phyloP scores from a whole-genome alignment of 2,797 vertebrate genomes.

The Betta splendens region DNA sequence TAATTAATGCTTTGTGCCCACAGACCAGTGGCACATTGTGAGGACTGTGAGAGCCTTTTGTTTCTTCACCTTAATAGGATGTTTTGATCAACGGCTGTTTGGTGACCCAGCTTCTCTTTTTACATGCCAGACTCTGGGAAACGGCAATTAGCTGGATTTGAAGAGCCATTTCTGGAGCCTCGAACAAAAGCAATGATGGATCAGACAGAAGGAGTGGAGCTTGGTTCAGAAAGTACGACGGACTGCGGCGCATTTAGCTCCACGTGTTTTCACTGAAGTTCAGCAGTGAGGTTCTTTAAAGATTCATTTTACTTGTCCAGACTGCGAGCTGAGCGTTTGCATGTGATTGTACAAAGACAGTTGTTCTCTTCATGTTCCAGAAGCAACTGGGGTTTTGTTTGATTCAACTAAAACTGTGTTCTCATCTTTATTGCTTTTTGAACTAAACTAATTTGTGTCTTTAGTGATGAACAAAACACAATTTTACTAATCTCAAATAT shows the following conservation, averaged over 20 bases:
- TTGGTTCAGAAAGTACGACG: constrained; percentile 20
- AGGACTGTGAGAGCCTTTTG: constrained; percentile 67
- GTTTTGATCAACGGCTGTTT: constrained; percentile 78
- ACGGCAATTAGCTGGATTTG: constrained; percentile 78
- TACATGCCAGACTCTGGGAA: constrained; percentile 64
- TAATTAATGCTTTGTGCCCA: constrained; percentile 87
- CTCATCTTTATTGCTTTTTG: too few species aligned
- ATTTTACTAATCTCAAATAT: too few species aligned
- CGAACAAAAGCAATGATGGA: constrained; percentile 46
- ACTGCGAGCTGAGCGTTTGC: too few species aligned
- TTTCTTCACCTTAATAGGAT: constrained; percentile 71
- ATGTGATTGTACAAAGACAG: too few species aligned
- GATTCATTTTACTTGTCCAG: too few species aligned
- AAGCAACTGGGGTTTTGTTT: too few species aligned
- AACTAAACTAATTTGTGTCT: too few species aligned
- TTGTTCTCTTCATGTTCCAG: too few species aligned
- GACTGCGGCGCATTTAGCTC: constrained; percentile 11
- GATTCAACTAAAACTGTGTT: too few species aligned
- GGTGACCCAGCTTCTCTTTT: constrained; percentile 68
- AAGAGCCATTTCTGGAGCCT: constrained; percentile 60
- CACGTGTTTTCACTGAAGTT: constrained; percentile 1
- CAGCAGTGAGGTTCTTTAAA: neutral
- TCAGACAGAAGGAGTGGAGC: constrained; percentile 34
- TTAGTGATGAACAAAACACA: too few species aligned
- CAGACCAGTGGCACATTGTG: constrained; percentile 69